phyloP scores from a whole-genome alignment of 2,888 invertebrate genomes.

The Epirrita christyi region DNA sequence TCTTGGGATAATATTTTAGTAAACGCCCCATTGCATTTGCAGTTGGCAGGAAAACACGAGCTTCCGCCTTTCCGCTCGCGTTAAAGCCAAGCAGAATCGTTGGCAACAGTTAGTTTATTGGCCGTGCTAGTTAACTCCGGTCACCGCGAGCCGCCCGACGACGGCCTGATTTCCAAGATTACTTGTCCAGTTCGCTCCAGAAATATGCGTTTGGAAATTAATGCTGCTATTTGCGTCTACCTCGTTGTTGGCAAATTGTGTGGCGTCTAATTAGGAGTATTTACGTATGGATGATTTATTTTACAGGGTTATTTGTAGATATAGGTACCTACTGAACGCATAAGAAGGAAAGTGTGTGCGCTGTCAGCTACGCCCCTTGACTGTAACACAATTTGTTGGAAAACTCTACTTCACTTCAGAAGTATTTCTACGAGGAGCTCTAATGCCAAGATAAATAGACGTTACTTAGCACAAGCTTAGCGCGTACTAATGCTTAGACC shows the following conservation, averaged over 20 bases:
- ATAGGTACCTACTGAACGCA: too few relatives aligned
- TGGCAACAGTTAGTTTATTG: neutral
- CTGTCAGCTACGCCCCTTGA: too few relatives aligned
- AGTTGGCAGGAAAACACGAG: neutral
- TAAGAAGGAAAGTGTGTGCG: too few relatives aligned
- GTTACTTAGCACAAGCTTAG: too few relatives aligned
- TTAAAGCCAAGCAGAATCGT: neutral
- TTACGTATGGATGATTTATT: slow-evolving; percentile 9
- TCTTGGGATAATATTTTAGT: too few relatives aligned
- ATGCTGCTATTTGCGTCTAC: slow-evolving; percentile 23
- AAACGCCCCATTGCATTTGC: neutral
- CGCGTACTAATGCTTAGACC: too few relatives aligned
- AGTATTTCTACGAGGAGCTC: too few relatives aligned
- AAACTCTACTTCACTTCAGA: too few relatives aligned
- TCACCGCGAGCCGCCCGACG: slow-evolving; percentile 34
- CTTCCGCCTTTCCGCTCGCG: neutral
- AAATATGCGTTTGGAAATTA: slow-evolving; percentile 31
- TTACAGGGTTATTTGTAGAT: neutral
- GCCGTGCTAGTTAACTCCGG: slow-evolving; percentile 6
- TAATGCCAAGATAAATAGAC: too few relatives aligned
- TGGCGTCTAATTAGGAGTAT: slow-evolving; percentile 17
- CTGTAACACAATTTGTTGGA: too few relatives aligned
- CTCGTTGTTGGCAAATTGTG: slow-evolving; percentile 24
- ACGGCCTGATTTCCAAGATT: slow-evolving; percentile 61
- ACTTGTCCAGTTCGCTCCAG: slow-evolving; percentile 42